These are phyloP conservation scores for Penelope pileata DNA, from an alignment of 2,113 vertebrate species.

Conservation along the genomic window DNA sequence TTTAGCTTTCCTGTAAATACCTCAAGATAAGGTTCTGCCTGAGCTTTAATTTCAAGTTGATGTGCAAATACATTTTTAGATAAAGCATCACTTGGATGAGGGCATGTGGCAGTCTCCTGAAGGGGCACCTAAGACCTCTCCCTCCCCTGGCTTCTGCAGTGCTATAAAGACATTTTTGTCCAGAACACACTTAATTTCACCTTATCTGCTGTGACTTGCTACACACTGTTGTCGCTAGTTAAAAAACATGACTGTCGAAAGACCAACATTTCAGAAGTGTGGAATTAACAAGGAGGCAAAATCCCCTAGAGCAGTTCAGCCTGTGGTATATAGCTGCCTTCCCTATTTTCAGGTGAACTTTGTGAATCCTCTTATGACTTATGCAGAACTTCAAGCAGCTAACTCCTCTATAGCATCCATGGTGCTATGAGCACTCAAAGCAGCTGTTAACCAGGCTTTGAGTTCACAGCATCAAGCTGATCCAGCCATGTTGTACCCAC, in stretches of 20 bases:
- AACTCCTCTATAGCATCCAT: accelerated
- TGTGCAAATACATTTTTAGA: background rate
- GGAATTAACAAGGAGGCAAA: background rate
- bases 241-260: background rate
- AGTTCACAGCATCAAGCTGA: background rate
- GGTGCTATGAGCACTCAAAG: accelerated
- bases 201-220: background rate
- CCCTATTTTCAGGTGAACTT: background rate
- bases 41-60: background rate
- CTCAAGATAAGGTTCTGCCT: background rate
- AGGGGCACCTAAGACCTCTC: background rate
- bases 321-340: background rate
- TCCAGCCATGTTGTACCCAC: background rate
- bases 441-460: background rate
- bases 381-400: background rate
- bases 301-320: background rate
- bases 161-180: background rate
- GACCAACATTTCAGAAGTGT: background rate
- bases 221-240: background rate
- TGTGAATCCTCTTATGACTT: background rate
- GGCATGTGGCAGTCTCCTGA: background rate
- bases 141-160: background rate
- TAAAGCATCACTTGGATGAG: background rate
- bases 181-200: background rate
- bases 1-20: background rate